Evolutionary conservation across 2,797 vertebrate species (phyloP).

Genomic region (Pseudochirops cupreus): DNA sequence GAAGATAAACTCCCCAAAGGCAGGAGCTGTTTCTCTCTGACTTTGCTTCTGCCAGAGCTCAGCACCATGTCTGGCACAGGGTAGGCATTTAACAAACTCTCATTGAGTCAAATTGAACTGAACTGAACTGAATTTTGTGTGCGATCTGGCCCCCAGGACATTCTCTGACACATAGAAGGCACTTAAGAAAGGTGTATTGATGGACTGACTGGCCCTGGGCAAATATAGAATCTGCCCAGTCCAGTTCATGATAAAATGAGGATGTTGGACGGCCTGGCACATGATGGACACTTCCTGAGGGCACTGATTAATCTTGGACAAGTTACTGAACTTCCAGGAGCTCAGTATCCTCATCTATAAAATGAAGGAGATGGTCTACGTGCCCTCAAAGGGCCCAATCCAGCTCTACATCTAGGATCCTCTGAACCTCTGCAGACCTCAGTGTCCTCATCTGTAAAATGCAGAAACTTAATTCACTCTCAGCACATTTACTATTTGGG

Average conservation of each 20-base stretch:
- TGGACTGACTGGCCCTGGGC: neutral
- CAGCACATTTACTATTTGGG: neutral
- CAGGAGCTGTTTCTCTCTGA: neutral
- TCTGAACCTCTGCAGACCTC: neutral
- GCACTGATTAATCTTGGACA: neutral
- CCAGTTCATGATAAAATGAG: neutral
- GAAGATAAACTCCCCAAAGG: neutral
- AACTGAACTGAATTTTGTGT: neutral
- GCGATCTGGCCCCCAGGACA: neutral
- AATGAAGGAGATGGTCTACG: conserved; percentile 35
- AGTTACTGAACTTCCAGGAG: neutral
- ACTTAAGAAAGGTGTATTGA: neutral
- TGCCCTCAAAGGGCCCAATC: conserved; percentile 54
- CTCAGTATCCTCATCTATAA: neutral
- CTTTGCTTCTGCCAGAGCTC: neutral
- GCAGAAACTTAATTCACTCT: neutral
- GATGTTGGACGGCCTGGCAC: neutral
- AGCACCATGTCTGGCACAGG: accelerated
- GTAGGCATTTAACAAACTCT: neutral
- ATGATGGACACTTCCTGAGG: neutral
- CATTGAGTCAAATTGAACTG: neutral
- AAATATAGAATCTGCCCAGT: neutral
- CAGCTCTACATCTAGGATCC: conserved; percentile 32
- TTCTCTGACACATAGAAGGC: neutral
- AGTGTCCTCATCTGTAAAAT: neutral